Base-by-base conservation (phyloP, 1,140 invertebrate species). In the Gonioctena quinquepunctata region DNA sequence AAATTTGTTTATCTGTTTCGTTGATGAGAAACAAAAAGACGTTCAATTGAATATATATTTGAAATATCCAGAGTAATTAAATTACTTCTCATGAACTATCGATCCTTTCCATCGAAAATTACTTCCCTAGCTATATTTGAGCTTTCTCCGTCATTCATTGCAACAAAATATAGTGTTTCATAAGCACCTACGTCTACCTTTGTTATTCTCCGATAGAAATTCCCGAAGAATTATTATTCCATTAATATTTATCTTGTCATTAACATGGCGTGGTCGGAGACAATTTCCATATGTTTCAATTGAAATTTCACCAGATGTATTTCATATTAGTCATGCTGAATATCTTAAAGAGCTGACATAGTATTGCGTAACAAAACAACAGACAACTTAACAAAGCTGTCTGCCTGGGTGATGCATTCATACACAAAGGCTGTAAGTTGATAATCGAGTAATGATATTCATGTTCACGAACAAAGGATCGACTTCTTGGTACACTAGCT, bases 261-360 rank as follows among this genome's bases (percentile, higher is more conserved):
- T 42, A 42, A 42, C 33, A 8, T 42, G 33, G 33, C 33, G 33
- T 42, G 33, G 13, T 42, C 33, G 33, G 33, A 42, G 16, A 42
- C 33, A 42, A 26, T 26, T 60, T 26, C 25, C 25, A 60, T 60
- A 60, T 23, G 22, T 60, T 22, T 19, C 57, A 60, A 60, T 60
- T 60, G 25, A 60, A 60, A 60, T 60, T 60, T 60, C 25, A 25
- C 57, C 57, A 16, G n/a, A 60, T 16, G n/a, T 22, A 60, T 60
- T 60, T 60, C 25, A 60, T 54, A 54, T 54, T 54, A 54, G 50
- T 54, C 50, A 54, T 54, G 4, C n/a, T 54, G 50, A 54, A 54
- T 54, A 54, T 54, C 50, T 54, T 54, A 54, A 54, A 54, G 50
- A 54, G 13, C 50, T 54, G 50, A 54, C 21, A 54, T 54, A 54